phyloP scores from a whole-genome alignment of 2,113 vertebrate genomes.

The Rhinolophus ferrumequinum region DNA sequence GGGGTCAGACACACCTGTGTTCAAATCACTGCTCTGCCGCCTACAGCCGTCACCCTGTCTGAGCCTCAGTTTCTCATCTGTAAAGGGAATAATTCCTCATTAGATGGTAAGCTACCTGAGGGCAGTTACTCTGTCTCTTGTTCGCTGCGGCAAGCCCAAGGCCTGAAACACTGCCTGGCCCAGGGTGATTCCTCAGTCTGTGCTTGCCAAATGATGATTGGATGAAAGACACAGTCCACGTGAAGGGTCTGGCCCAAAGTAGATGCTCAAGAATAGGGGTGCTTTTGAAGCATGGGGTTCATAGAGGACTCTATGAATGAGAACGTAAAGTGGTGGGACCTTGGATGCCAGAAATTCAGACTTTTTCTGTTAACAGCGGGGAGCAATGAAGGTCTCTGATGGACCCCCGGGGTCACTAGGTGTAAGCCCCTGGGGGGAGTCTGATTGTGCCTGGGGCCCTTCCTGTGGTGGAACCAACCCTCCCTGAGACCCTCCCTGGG shows the following conservation, averaged over 20 bases:
- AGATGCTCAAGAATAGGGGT: neutral
- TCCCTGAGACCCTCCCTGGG: neutral
- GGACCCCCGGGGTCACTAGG: neutral
- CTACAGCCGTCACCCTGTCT: no score
- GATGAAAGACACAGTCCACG: fast-evolving
- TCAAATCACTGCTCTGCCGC: neutral
- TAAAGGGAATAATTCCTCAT: neutral
- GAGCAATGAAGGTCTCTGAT: neutral
- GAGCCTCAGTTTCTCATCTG: neutral
- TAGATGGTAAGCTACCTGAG: fast-evolving
- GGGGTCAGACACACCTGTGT: neutral
- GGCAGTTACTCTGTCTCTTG: neutral
- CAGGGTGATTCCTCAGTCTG: neutral
- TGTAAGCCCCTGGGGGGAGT: neutral
- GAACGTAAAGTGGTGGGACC: neutral
- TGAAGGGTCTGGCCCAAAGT: neutral
- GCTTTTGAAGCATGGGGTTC: neutral
- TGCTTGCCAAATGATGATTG: neutral
- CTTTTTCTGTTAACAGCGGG: neutral
- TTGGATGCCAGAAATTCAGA: neutral
- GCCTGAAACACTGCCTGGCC: neutral
- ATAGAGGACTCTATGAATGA: neutral
- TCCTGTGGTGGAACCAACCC: neutral
- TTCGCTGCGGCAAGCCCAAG: neutral
- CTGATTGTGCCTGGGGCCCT: neutral